phyloP scores from a whole-genome alignment of 2,113 vertebrate genomes.

The Perccottus glenii region DNA sequence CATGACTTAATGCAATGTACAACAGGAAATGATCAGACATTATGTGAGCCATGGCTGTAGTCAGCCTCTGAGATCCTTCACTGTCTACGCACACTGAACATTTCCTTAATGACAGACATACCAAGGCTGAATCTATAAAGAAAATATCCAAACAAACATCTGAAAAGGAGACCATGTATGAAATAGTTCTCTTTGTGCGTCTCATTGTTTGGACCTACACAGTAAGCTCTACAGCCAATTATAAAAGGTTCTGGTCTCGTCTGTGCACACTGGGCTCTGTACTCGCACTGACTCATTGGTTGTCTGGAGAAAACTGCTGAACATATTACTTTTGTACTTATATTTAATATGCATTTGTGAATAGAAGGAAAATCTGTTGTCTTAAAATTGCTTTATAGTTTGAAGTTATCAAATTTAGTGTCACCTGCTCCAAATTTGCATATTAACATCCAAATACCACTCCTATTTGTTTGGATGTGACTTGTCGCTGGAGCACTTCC shows the following conservation, averaged over 20 bases:
- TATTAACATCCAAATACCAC: neutral
- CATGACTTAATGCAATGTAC: constrained; percentile 63
- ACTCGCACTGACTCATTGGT: constrained; percentile 61
- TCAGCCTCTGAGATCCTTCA: constrained; percentile 6
- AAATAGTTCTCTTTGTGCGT: constrained; percentile 34
- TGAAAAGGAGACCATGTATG: no score
- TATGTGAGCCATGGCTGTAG: constrained; percentile 15
- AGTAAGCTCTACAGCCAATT: constrained; percentile 55
- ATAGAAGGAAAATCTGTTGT: no score
- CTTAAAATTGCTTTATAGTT: no score
- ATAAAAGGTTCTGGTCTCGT: constrained; percentile 49
- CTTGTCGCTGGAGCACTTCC: neutral
- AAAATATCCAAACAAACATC: constrained; percentile 42
- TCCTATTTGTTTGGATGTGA: neutral
- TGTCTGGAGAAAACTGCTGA: constrained; percentile 27
- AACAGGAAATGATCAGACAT: constrained; percentile 67
- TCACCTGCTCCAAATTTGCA: neutral
- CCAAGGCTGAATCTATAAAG: constrained; percentile 54
- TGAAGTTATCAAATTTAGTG: no score
- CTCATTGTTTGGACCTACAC: constrained; percentile 37
- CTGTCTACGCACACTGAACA: constrained; percentile 8
- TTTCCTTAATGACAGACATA: constrained; percentile 21
- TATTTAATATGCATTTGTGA: no score
- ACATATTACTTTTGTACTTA: constrained; percentile 9
- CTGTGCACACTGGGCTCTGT: constrained; percentile 27